Conservation (phyloP, 2,888 invertebrate genomes). For the Melieria crassipennis region DNA sequence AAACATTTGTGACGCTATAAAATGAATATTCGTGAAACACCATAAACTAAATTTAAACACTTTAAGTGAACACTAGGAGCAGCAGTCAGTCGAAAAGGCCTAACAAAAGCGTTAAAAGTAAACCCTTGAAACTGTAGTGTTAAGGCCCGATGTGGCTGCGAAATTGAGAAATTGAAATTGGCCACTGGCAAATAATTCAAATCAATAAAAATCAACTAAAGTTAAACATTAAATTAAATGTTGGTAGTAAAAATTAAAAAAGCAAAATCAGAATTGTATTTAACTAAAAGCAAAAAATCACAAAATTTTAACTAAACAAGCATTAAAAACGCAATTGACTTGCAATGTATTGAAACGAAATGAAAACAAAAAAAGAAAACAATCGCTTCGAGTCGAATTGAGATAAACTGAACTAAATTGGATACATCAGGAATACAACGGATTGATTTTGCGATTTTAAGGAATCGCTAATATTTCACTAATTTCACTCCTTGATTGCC, state of each 20-base stretch:
- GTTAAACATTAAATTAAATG: constrained; percentile 42
- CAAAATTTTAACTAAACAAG: constrained; percentile 37
- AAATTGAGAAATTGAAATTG: constrained; percentile 8
- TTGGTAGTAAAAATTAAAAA: constrained; percentile 36
- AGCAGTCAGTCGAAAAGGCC: neutral
- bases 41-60: constrained; percentile 13
- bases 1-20: neutral
- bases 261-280: constrained; percentile 44
- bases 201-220: constrained; percentile 28
- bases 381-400: no score
- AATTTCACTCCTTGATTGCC: constrained; percentile 19
- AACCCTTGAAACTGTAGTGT: neutral
- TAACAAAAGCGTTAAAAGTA: neutral
- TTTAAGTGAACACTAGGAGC: neutral
- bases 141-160: neutral
- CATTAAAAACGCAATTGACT: constrained; percentile 8
- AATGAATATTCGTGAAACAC: neutral
- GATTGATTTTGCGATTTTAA: neutral
- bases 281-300: constrained; percentile 43
- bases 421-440: constrained; percentile 10
- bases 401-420: no score
- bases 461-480: constrained; percentile 21
- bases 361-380: constrained; percentile 21
- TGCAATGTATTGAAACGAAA: no score
- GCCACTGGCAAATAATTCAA: constrained; percentile 8